Evolutionary conservation across 2,888 invertebrate species (phyloP), one percentile per base, ranked within the genome.

Genomic region (Ophion costatus): DNA sequence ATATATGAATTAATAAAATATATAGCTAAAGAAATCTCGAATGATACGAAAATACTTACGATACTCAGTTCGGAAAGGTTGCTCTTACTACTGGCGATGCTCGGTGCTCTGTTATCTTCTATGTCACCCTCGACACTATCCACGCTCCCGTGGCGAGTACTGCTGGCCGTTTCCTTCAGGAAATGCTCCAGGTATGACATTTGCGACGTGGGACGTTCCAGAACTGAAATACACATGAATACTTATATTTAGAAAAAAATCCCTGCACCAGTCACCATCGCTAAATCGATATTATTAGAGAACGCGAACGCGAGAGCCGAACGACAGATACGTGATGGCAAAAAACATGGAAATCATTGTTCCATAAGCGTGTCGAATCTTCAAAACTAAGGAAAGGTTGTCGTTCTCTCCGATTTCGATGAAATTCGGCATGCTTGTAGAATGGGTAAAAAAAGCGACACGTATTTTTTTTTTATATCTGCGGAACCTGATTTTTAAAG

Each of bases 151-250:
- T 93, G 94, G 85, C 93, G 93, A 75, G 93, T 91, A 85, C 92
- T 93, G 57, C 93, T 94, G 11, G 94, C 94, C 74, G 95, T 95
- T 93, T 98, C 98, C 92, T 98, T 98, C 90, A 98, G 95, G 93
- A 98, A 98, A 92, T 98, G 98, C 92, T 98, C 98, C 92, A 98
- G 94, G 94, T 98, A 98, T 87, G 98, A 98, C 96, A 98, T 97
- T 94, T 98, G 98, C 51, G 98, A 98, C 57, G 98, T 96, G 74
- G 98, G 97, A 88, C 98, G 96, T 92, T 98, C 98, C 94, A 98
- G 94, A 94, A 98, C 98, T 98, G 95, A 87, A 95, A 94, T 90
- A 75, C 20, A 84, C 38, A 33, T 5, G 6, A 20, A 76, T 67
- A 22, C 29, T 33, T 29, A n/a, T 61, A 57, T 64, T 70, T 56